These are phyloP conservation scores for Augiades crinisus DNA, from an alignment of 2,888 invertebrate species.

Conservation along the genomic window DNA sequence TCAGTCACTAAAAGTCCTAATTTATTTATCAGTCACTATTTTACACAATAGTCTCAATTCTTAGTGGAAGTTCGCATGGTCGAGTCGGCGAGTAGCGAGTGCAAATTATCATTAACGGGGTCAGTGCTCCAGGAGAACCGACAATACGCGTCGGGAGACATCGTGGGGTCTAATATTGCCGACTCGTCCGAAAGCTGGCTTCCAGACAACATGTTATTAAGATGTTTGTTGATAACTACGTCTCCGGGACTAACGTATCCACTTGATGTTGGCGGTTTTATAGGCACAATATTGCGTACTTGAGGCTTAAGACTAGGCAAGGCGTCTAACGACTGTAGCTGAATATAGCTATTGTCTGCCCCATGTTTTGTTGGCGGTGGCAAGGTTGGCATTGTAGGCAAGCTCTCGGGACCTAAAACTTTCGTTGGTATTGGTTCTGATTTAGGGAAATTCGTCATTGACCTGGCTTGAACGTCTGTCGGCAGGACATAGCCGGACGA, in stretches of 20 bases:
- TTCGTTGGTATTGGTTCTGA: constrained; percentile 57
- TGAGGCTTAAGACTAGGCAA: constrained; percentile 66
- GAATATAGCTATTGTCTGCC: constrained; percentile 67
- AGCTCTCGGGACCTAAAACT: constrained; percentile 64
- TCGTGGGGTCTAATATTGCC: constrained; percentile 67
- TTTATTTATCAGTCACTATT: constrained; percentile 49
- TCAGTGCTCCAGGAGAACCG: constrained; percentile 77
- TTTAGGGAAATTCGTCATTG: constrained; percentile 60
- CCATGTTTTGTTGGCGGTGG: constrained; percentile 58
- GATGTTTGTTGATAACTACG: constrained; percentile 69
- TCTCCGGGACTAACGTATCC: constrained; percentile 70
- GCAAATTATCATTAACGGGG: constrained; percentile 70
- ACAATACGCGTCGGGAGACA: constrained; percentile 77
- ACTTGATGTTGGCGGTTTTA: constrained; percentile 54
- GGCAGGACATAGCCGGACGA: constrained; percentile 67
- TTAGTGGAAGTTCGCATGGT: constrained; percentile 57
- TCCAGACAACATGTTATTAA: constrained; percentile 63
- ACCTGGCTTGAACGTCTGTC: constrained; percentile 59
- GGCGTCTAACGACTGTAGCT: constrained; percentile 66
- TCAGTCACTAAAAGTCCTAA: constrained; percentile 55
- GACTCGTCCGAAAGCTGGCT: constrained; percentile 63
- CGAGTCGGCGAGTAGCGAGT: constrained; percentile 64
- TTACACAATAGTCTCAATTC: constrained; percentile 54
- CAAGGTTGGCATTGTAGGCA: constrained; percentile 71
- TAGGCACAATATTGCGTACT: constrained; percentile 53